phyloP scores from a whole-genome alignment of 2,113 vertebrate genomes.

The Sardina pilchardus region DNA sequence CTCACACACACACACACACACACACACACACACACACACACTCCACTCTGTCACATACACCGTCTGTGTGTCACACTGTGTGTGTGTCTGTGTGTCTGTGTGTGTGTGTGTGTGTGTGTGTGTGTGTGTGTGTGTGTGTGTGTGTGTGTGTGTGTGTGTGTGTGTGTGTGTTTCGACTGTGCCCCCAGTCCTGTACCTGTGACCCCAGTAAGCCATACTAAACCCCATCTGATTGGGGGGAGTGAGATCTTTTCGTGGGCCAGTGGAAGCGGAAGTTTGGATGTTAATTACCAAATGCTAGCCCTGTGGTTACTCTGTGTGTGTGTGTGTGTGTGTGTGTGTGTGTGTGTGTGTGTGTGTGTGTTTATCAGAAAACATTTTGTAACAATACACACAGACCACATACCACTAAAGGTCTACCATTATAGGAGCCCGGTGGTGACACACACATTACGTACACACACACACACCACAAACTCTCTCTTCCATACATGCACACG shows the following conservation, averaged over 20 bases:
- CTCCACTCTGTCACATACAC: no score
- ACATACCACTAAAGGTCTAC: constrained; percentile 37
- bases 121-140: no score
- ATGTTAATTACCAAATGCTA: neutral
- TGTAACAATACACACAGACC: constrained; percentile 38
- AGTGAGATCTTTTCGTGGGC: neutral
- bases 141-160: no score
- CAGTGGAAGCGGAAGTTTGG: neutral
- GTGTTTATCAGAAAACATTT: constrained; percentile 35
- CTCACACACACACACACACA: no score
- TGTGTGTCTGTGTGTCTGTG: no score
- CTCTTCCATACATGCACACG: neutral
- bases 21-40: no score
- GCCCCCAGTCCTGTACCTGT: no score
- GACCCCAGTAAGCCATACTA: no score
- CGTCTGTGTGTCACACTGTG: no score
- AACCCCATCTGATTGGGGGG: neutral
- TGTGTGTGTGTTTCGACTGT: no score
- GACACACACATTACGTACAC: neutral
- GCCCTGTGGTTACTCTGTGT: neutral
- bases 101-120: no score
- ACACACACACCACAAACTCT: neutral
- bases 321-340: neutral
- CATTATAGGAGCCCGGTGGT: constrained; percentile 39
- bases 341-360: neutral